phyloP scores from a whole-genome alignment of 2,113 vertebrate genomes.

The Desmodus rotundus region DNA sequence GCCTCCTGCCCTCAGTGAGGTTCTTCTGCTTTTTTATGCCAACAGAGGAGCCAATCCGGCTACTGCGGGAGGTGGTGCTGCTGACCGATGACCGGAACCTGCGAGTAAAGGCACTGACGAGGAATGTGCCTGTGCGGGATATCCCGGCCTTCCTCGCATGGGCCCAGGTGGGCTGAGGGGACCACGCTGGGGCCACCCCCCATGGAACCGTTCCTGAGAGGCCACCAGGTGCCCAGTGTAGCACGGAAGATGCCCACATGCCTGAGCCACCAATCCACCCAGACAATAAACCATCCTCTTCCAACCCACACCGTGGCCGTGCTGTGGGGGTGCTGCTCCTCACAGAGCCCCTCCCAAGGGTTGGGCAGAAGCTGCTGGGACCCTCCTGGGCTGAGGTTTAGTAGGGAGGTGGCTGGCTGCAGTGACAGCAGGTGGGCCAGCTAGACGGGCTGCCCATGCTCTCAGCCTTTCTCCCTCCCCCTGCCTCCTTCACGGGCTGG shows the following conservation, averaged over 20 bases:
- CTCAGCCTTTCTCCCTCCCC: conserved; percentile 27
- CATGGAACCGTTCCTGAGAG: conserved; percentile 65
- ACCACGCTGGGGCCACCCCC: conserved; percentile 27
- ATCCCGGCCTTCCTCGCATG: conserved; percentile 96
- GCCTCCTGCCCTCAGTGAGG: background rate
- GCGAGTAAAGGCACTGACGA: conserved; percentile 95
- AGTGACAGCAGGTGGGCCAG: conserved; percentile 44
- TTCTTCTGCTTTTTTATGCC: background rate
- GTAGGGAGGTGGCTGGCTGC: conserved; percentile 58
- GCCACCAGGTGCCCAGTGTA: conserved; percentile 54
- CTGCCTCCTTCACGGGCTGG: background rate
- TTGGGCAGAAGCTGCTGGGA: conserved; percentile 59
- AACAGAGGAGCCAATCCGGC: conserved; percentile 90
- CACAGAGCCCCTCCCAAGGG: conserved; percentile 65
- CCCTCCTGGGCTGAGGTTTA: conserved; percentile 62
- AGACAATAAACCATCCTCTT: conserved; percentile 77
- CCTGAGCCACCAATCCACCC: conserved; percentile 67
- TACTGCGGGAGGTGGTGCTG: conserved; percentile 94
- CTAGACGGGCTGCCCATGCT: background rate
- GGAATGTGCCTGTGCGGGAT: conserved; percentile 96
- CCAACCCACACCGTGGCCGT: conserved; percentile 69
- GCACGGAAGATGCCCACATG: conserved; percentile 60
- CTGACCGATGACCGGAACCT: conserved; percentile 97
- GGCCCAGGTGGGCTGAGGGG: conserved; percentile 97
- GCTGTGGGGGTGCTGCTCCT: conserved; percentile 70